Evolutionary conservation across 2,888 invertebrate species (phyloP).

Genomic region (Pammene aurita): DNA sequence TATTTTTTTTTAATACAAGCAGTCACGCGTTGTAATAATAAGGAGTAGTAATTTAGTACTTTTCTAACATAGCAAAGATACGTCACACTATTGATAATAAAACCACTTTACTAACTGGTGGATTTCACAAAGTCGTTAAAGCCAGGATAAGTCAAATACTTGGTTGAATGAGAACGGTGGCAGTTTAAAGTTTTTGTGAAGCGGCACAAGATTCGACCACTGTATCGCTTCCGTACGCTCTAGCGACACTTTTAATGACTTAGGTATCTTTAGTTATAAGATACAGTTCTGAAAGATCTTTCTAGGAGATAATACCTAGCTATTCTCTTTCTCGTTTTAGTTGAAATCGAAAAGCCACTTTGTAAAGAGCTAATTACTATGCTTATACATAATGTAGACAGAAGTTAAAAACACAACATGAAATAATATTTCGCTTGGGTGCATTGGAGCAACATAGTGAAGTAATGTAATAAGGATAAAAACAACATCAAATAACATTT

Average conservation of each 20-base stretch:
- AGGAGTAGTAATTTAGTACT: too few relatives aligned
- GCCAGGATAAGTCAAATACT: conserved; percentile 75
- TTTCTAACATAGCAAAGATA: background rate
- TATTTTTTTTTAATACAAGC: too few relatives aligned
- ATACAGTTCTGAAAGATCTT: conserved; percentile 13
- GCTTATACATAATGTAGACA: background rate
- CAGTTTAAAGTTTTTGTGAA: conserved; percentile 75
- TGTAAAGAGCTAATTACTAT: background rate
- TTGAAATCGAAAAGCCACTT: background rate
- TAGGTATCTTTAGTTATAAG: conserved; percentile 16
- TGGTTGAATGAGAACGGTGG: conserved; percentile 64
- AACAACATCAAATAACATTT: background rate
- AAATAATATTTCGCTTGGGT: too few relatives aligned
- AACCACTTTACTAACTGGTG: conserved; percentile 57
- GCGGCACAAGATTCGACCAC: conserved; percentile 69
- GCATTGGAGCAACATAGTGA: too few relatives aligned
- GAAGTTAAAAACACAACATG: background rate
- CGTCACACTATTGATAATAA: background rate
- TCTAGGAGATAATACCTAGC: background rate
- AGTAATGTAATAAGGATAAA: too few relatives aligned
- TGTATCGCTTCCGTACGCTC: conserved; percentile 72
- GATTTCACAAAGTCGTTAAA: conserved; percentile 65
- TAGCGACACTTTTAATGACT: conserved; percentile 79
- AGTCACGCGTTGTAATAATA: too few relatives aligned
- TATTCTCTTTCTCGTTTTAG: background rate